These are phyloP conservation scores for Nipponia nippon DNA, from an alignment of 2,113 vertebrate genomes.

Conservation along the genomic window DNA sequence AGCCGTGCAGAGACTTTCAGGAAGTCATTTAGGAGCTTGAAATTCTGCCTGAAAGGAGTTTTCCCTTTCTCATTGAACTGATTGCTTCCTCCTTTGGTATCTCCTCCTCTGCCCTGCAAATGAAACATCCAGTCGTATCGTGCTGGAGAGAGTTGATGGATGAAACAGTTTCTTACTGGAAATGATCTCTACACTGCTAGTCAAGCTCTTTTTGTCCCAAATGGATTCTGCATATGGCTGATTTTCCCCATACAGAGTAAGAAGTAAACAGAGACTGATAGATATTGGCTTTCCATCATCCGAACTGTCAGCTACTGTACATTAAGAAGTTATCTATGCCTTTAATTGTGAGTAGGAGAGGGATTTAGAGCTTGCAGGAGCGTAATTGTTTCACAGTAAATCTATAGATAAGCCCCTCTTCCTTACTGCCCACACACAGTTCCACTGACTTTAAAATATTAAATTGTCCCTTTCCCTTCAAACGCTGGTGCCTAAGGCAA, in stretches of 20 bases:
- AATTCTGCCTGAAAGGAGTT: background rate
- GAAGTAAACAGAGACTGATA: conserved; percentile 42
- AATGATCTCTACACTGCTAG: background rate
- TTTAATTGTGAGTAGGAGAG: conserved; percentile 56
- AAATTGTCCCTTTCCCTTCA: conserved; percentile 11
- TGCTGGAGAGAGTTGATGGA: background rate
- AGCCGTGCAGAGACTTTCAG: background rate
- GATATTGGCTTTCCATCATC: conserved; percentile 38
- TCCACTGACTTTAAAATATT: conserved; percentile 2
- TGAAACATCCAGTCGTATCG: background rate
- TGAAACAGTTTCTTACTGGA: background rate
- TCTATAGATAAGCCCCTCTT: conserved; percentile 13
- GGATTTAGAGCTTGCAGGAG: conserved; percentile 39
- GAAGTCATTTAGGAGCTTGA: background rate
- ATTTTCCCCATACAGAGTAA: background rate
- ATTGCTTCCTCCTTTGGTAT: background rate
- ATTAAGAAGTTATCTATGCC: conserved; percentile 51
- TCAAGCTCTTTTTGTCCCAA: conserved; percentile 12
- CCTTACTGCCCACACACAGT: background rate
- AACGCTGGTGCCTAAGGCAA: background rate
- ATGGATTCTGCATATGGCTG: background rate
- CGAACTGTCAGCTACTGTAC: conserved; percentile 20
- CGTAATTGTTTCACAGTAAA: background rate
- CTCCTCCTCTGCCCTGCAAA: background rate
- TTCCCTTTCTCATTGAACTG: background rate